Conservation (phyloP, 1,140 invertebrate species). For the Apolygus lucorum region DNA sequence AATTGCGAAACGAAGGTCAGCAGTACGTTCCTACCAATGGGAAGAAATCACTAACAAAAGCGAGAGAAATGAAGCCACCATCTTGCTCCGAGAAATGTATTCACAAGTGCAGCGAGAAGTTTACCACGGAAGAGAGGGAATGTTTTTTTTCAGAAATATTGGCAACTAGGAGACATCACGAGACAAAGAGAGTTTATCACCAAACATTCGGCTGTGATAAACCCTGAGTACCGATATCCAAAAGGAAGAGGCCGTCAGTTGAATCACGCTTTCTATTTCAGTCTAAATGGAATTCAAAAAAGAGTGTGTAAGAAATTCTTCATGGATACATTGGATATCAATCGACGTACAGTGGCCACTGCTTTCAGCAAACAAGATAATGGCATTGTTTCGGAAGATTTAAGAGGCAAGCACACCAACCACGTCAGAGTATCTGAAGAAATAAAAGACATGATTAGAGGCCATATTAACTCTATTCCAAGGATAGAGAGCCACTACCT, state of each 20-base stretch:
- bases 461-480: conserved; percentile 27
- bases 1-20: not conserved
- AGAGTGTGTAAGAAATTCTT: not conserved
- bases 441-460: conserved; percentile 21
- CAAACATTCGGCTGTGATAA: not conserved
- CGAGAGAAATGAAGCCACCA: not conserved
- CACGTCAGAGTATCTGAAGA: conserved; percentile 22
- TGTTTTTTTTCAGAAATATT: not conserved
- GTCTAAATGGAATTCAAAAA: not conserved
- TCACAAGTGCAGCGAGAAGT: no score
- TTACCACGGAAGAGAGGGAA: not conserved
- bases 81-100: not conserved
- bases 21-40: not conserved
- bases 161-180: not conserved
- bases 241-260: not conserved
- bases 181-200: not conserved
- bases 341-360: not conserved
- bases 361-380: conserved; percentile 1
- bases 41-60: not conserved
- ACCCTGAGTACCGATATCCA: not conserved
- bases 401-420: conserved; percentile 24
- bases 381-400: conserved; percentile 22
- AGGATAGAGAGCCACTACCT: conserved; percentile 25
- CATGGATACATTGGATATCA: not conserved
- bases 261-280: not conserved